A percentile compares a stretch with the other conserved stretches of the same genome.
phyloP scores from a whole-genome alignment of 2,113 vertebrate genomes.

The Perca flavescens region DNA sequence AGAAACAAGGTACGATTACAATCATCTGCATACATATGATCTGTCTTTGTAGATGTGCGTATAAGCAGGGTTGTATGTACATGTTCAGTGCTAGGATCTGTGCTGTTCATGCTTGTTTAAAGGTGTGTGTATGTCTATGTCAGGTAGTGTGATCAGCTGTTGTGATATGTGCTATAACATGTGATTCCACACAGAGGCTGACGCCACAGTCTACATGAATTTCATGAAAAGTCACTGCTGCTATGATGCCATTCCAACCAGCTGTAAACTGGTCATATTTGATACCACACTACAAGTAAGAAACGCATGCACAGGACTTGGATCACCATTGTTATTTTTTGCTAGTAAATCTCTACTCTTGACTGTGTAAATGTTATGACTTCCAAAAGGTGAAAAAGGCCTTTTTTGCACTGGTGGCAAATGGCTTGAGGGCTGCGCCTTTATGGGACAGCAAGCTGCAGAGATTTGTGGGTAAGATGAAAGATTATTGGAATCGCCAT shows the following conservation, averaged over 20 bases:
- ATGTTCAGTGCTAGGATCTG: not conserved
- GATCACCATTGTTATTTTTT: not conserved
- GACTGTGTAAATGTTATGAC: not conserved
- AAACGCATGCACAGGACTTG: not conserved
- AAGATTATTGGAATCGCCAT: rapidly evolving
- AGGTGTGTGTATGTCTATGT: not conserved
- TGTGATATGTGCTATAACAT: not conserved
- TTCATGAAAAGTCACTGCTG: conserved; percentile 95
- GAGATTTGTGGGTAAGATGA: conserved; percentile 93
- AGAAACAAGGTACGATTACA: conserved; percentile 35
- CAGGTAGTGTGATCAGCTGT: conserved; percentile 7
- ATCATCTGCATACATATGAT: not conserved
- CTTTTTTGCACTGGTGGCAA: conserved; percentile 93
- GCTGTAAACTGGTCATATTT: conserved; percentile 86
- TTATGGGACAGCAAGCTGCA: conserved; percentile 95
- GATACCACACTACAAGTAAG: conserved; percentile 79
- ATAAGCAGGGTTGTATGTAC: not conserved
- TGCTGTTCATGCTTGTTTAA: not conserved
- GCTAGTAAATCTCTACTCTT: not conserved
- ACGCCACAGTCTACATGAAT: conserved; percentile 89
- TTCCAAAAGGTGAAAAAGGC: conserved; percentile 93
- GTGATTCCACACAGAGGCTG: conserved; percentile 67
- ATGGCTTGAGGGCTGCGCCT: conserved; percentile 91
- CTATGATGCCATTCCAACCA: conserved; percentile 94
- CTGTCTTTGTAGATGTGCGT: not conserved